A percentile compares a stretch with the other conserved stretches of the same genome.
These are phyloP conservation scores for Cygnus atratus DNA, from an alignment of 2,113 vertebrate genomes.

Conservation along the genomic window DNA sequence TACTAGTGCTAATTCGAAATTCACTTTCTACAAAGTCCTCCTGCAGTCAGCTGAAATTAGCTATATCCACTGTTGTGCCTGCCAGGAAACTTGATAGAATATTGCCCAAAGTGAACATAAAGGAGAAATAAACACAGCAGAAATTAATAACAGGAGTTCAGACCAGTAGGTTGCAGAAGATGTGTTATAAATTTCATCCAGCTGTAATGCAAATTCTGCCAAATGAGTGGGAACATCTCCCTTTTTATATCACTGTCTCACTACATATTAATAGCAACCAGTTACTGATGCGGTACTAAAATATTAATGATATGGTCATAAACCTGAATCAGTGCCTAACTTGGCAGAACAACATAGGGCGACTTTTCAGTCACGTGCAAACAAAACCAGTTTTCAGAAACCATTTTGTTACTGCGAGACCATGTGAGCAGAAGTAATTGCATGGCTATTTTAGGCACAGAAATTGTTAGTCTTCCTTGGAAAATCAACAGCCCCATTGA, in stretches of 20 bases:
- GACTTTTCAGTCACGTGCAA: slow-evolving; percentile 49
- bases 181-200: slow-evolving; percentile 64
- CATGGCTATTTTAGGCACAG: slow-evolving; percentile 36
- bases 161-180: slow-evolving; percentile 54
- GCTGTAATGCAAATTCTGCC: slow-evolving; percentile 67
- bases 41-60: slow-evolving; percentile 67
- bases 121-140: slow-evolving; percentile 66
- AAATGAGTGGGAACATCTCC: slow-evolving; percentile 63
- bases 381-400: slow-evolving; percentile 45
- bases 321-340: slow-evolving; percentile 64
- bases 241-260: slow-evolving; percentile 54
- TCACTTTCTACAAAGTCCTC: slow-evolving; percentile 51
- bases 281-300: slow-evolving; percentile 65
- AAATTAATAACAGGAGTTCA: slow-evolving; percentile 68
- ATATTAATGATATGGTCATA: slow-evolving; percentile 63
- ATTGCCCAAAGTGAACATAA: slow-evolving; percentile 68
- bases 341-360: slow-evolving; percentile 45
- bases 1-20: slow-evolving; percentile 55
- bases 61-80: slow-evolving; percentile 47
- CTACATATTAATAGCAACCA: slow-evolving; percentile 67
- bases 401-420: slow-evolving; percentile 1
- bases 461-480: slow-evolving; percentile 4
- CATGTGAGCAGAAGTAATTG: slow-evolving; percentile 42
- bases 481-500: not conserved
- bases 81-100: slow-evolving; percentile 66